Evolutionary conservation across 2,113 vertebrate species (phyloP), one percentile per base, ranked within the genome.

Genomic region (Patagioenas fasciata): DNA sequence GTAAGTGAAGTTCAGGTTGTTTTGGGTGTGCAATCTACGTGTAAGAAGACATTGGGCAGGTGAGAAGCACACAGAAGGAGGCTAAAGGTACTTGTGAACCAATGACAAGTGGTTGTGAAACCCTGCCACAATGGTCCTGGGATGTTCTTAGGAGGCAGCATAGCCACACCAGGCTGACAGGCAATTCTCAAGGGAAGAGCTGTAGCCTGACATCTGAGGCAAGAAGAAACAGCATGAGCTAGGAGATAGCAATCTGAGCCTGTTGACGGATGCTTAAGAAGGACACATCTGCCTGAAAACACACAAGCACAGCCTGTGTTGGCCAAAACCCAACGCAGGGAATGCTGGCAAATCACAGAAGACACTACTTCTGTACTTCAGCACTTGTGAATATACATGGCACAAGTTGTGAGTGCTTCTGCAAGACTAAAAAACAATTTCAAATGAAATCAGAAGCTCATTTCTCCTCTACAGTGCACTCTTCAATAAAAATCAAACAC

Each of bases 81-180:
- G 24, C 8, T 74, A 21, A 58, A 65, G 13, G 20, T n/a, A 66
- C 40, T 51, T 66, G 23, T 40, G 34, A 87, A 65, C 20, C 38
- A 42, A 29, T 0, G 2, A 28, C 0, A 0, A 74, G 36, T 17
- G 10, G 10, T 29, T 53, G 31, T 53, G 51, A 42, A 91, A 72
- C 17, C 44, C 16, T 51, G 26, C 31, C 57, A 70, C 19, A 20
- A 8, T 26, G 9, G 21, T 60, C 11, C 12, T 2, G 13, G 16
- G 6, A 51, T 29, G 34, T 70, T 75, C 32, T 62, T 26, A 18
- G 15, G 25, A 69, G 15, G 25, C 18, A 32, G 4, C 25, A 57
- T 10, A 19, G 44, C 11, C 71, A 80, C 24, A 79, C 6, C 34
- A 92, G 42, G 25, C 7, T 58, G n/a, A 5, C 23, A 62, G 38